Evolutionary conservation across 2,888 invertebrate genomes (phyloP), one percentile per base, ranked within the genome.

Genomic region (Apoda limacodes): DNA sequence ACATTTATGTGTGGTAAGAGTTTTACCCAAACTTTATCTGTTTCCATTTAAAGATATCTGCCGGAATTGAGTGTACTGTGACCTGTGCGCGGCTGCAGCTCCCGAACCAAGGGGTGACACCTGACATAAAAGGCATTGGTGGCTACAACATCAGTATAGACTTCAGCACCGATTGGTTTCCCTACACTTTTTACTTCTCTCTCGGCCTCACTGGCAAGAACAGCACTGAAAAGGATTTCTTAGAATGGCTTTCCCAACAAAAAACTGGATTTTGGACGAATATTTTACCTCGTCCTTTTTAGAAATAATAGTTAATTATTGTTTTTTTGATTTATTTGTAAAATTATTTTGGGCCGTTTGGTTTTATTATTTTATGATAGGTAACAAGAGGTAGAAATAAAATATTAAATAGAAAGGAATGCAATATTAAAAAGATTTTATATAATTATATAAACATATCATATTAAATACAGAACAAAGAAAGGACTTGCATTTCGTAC

Each of bases 31-130:
- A n/a, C n/a, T n/a, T n/a, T 24, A 13, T 27, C 35, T 35, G 34
- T 46, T 17, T 17, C 17, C 7, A 7, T 6, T 6, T 47, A 3
- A 42, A 76, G 76, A 39, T 76, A 43, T 70, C 70, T 31, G 70
- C 70, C 3, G 76, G 75, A 1, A 44, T 70, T 6, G 63, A 71
- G 22, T 60, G 60, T 20, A 68, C 61, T 2, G 72, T 76, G 12
- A 46, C 58, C 2, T 76, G 76, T 32, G 72, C 57, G 17, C 55
- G 61, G 0, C 30, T 75, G 19, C 20, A 48, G 12, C 39, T 75
- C 37, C 76, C 75, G 1, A 74, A 65, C 35, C 58, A 67, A 2
- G 40, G 60, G 6, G 23, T 46, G 2, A 29, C 13, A 0, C 75
- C 75, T 0, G 2, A 11, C 1, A 52, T 75, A 5, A 30, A 43